Base-by-base conservation (phyloP, 2,797 vertebrate species). In the Brachyalestes nurse region DNA sequence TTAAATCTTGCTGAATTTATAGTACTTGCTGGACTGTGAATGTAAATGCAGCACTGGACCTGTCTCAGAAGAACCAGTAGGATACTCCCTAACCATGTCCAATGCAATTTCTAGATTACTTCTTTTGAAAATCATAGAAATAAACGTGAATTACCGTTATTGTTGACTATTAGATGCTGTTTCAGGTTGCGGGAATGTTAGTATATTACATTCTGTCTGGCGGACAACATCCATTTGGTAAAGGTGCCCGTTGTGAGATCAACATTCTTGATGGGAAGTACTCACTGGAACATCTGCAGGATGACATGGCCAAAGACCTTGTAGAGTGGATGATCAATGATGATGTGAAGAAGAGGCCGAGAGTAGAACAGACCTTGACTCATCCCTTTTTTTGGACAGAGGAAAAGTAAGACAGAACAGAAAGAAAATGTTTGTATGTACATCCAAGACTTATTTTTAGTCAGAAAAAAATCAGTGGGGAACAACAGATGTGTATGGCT, bases 121-220 rank as follows among this genome's bases (percentile, higher is more conserved):
- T 0, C 2, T 14, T 61, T 21, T 61, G 25, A 61, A 28, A 23
- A 17, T 57, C 5, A 23, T 58, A 58, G 1, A 7, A 58, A 21
- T 17, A 45, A 19, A 17, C 9, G 13, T 17, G 19, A 23, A 17
- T 9, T 66, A 12, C 9, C 38, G 13, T 49, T 57, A 1, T 0
- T 60, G 0, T 16, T 60, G 58, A 72, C 2, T 10, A 2, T 66
- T 0, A 25, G 0, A 19, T 3, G 6, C 12, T 28, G 10, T 0
- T 84, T 60, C 25, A 94, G 92, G 92, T 91, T 5, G 91, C 91
- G 23, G 92, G 93, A 45, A 92, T 93, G 92, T 83, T 93, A 62
- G 62, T 84, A 0, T 93, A 92, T 70, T 93, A 91, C 10, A 90
- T 92, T 75, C 85, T 93, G 0, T 91, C 93, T 75, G 19, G 86